Percentiles rank a stretch among this genome's conserved stretches.
Conservation (phyloP, 1,140 invertebrate species). For the Elymnias hypermnestra region DNA sequence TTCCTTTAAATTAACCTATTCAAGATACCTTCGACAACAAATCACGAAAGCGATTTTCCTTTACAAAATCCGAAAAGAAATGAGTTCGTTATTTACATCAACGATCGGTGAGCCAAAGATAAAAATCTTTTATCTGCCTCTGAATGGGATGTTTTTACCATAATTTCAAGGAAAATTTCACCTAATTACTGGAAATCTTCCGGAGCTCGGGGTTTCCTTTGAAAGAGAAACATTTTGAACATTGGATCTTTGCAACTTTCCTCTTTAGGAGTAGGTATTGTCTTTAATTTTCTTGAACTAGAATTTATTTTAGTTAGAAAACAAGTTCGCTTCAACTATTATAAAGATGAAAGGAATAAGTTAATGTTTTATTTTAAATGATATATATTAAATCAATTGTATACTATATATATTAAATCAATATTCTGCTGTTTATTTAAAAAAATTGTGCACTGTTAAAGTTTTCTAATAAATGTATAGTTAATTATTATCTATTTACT, state of each 20-base stretch:
- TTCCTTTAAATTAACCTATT: constrained; percentile 24
- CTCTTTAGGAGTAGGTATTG: constrained; percentile 4
- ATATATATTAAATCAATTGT: too few species aligned
- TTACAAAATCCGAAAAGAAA: constrained; percentile 40
- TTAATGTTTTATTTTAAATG: too few species aligned
- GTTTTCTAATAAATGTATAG: too few species aligned
- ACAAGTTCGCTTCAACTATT: too few species aligned
- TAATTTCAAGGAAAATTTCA: constrained; percentile 52
- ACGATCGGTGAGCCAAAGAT: constrained; percentile 43
- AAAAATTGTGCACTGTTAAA: too few species aligned
- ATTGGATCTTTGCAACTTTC: constrained; percentile 8
- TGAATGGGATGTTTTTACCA: constrained; percentile 57
- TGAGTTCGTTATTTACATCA: constrained; percentile 59
- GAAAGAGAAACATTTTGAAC: constrained; percentile 29
- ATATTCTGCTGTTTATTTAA: too few species aligned
- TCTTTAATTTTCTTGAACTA: constrained; percentile 1
- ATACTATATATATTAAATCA: too few species aligned
- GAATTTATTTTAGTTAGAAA: too few species aligned
- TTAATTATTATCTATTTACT: too few species aligned
- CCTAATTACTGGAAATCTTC: constrained; percentile 48
- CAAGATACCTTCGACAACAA: constrained; percentile 25
- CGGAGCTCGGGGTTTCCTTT: constrained; percentile 23
- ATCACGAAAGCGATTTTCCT: constrained; percentile 37
- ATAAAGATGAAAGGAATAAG: too few species aligned
- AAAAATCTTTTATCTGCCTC: constrained; percentile 53